Base-by-base conservation (phyloP, 2,113 vertebrate genomes). In the Semnornis frantzii region DNA sequence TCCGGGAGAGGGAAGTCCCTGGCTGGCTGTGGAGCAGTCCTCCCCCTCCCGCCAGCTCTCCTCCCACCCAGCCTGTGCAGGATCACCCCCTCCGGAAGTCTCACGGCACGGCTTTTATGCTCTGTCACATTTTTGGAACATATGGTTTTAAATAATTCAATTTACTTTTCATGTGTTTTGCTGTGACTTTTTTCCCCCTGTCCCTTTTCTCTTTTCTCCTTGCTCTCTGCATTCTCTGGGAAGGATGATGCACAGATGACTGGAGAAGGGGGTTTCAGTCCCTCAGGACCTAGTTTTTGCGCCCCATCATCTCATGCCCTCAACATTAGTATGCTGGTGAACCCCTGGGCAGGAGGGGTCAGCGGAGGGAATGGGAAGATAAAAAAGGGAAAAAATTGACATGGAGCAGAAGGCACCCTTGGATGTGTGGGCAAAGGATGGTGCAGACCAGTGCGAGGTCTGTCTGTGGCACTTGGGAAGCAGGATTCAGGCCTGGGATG, bases 141-240 rank as follows among this genome's bases (percentile, higher is more conserved):
- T 97, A 97, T 97, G 97, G 97, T 87, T 94, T 95, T 97, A 97
- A 97, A 97, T 97, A 96, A 97, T 97, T 97, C 92, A 97, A 95
- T 97, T 97, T 95, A 96, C 95, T 97, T 97, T 96, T 97, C 96
- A 58, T 97, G 96, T 92, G 89, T 94, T 97, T 95, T 84, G 58
- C 78, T 96, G 95, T 90, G 92, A 97, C 95, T 87, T 86, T 82
- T 93, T 92, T 94, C 60, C 79, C 80, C 82, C 84, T 85, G 92
- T 96, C 95, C 92, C 96, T 97, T 96, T 97, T 95, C 92, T 85
- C 62, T 65, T 92, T 68, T 31, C 25, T 94, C 46, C 54, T 70
- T 10, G 2, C 55, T 89, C 75, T 76, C 76, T 34, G 48, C 54
- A 10, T 83, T 94, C 59, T 82, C 60, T 50, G 30, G 65, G 81